phyloP scores from a whole-genome alignment of 2,797 vertebrate genomes.

The Spinibarbus caldwelli region DNA sequence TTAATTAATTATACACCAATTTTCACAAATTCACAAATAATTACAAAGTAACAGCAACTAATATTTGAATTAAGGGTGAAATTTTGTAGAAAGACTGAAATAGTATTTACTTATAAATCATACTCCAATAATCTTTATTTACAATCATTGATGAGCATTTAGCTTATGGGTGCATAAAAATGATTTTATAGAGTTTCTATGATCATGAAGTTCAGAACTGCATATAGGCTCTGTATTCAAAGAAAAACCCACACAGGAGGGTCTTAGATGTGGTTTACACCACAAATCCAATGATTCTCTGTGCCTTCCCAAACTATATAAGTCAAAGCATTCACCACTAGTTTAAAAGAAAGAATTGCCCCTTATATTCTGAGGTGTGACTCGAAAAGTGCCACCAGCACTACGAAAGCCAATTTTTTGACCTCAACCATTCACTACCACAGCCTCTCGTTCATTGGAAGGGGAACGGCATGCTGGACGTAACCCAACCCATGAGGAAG shows the following conservation, averaged over 20 bases:
- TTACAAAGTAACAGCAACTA: neutral
- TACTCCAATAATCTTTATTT: neutral
- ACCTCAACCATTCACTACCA: conserved; percentile 61
- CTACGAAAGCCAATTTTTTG: conserved; percentile 64
- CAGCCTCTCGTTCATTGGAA: conserved; percentile 48
- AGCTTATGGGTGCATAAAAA: neutral
- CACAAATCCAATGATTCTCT: conserved; percentile 22
- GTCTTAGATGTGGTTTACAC: conserved; percentile 29
- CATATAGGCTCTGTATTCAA: neutral
- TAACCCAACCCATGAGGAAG: conserved; percentile 71
- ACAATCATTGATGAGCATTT: neutral
- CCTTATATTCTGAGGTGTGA: conserved; percentile 68
- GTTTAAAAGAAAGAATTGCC: conserved; percentile 40
- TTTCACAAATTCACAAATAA: neutral
- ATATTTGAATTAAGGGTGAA: too few species aligned
- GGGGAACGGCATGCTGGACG: conserved; percentile 60
- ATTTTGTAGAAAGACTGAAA: neutral
- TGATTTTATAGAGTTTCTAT: neutral
- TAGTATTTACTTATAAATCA: neutral
- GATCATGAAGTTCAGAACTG: neutral
- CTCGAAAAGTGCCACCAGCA: conserved; percentile 55
- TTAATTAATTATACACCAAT: neutral
- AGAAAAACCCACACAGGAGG: neutral
- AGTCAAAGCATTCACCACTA: conserved; percentile 28
- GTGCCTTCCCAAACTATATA: conserved; percentile 25